Percentiles rank a stretch among this genome's conserved stretches.
phyloP scores from a whole-genome alignment of 2,797 vertebrate species.

The Tragopan temminckii region DNA sequence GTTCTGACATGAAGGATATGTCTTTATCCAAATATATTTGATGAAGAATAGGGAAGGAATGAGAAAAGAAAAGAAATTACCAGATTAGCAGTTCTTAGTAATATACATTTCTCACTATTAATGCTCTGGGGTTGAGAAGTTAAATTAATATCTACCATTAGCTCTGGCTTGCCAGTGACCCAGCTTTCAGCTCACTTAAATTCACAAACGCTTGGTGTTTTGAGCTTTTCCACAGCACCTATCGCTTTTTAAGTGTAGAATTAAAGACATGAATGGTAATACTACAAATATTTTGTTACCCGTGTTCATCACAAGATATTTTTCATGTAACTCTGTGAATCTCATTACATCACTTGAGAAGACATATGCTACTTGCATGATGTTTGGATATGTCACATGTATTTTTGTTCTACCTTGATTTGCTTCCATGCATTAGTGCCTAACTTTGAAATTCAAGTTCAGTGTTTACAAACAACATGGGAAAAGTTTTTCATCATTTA shows the following conservation, averaged over 20 bases:
- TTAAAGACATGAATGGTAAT: not conserved
- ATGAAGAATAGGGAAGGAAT: not conserved
- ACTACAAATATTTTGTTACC: not conserved
- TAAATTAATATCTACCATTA: not conserved
- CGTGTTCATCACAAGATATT: not conserved
- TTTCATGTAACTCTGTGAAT: not conserved
- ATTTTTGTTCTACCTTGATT: slow-evolving; percentile 22
- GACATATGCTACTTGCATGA: slow-evolving; percentile 10
- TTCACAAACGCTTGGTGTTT: not conserved
- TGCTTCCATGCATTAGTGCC: slow-evolving; percentile 55
- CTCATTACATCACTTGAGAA: not conserved
- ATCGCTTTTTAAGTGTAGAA: not conserved
- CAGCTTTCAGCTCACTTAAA: not conserved
- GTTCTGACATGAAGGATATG: not conserved
- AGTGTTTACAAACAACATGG: slow-evolving; percentile 42
- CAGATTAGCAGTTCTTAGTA: not conserved
- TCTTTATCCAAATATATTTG: not conserved
- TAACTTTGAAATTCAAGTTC: slow-evolving; percentile 32
- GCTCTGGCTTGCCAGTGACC: not conserved
- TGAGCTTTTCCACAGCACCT: not conserved
- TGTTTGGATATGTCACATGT: slow-evolving; percentile 30
- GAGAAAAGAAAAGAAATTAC: not conserved
- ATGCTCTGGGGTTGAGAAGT: not conserved
- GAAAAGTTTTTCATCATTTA: slow-evolving; percentile 40
- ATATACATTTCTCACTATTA: not conserved